phyloP scores from a whole-genome alignment of 2,797 vertebrate species.

The Siniperca obscura region DNA sequence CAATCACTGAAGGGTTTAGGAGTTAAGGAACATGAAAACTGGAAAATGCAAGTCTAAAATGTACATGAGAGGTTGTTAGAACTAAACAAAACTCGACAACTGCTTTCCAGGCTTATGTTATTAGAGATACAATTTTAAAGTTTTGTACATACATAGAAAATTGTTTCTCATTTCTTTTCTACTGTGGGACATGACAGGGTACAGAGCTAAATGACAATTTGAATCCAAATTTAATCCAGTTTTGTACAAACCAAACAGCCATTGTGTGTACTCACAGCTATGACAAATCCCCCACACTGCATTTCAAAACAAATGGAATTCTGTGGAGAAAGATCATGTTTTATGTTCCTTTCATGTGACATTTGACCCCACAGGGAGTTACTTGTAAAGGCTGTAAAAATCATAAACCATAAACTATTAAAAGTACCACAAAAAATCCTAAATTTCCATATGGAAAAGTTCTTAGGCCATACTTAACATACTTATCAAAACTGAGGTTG shows the following conservation, averaged over 20 bases:
- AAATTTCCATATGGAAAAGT: not conserved
- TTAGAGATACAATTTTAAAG: not conserved
- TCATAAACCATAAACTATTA: not conserved
- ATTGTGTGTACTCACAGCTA: not conserved
- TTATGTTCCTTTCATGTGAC: not conserved
- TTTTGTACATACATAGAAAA: not conserved
- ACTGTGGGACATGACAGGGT: not conserved
- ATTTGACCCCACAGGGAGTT: not conserved
- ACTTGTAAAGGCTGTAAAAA: conserved; percentile 1
- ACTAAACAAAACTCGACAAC: not conserved
- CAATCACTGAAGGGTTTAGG: conserved; percentile 90
- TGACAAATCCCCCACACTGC: not conserved
- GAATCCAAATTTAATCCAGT: not conserved
- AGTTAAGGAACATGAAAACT: conserved; percentile 84
- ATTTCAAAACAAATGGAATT: not conserved
- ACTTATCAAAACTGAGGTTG: not conserved
- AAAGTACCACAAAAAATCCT: not conserved
- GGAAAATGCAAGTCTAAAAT: not conserved
- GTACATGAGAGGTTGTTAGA: not conserved
- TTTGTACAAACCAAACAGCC: not conserved
- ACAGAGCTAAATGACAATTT: not conserved
- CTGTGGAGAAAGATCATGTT: not conserved
- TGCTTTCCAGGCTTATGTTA: not conserved
- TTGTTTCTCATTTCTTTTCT: not conserved
- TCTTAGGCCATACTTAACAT: not conserved